Percentiles rank a stretch among this genome's conserved stretches.
These are phyloP conservation scores for Petromus typicus DNA, from an alignment of 2,113 vertebrate genomes.

Conservation along the genomic window DNA sequence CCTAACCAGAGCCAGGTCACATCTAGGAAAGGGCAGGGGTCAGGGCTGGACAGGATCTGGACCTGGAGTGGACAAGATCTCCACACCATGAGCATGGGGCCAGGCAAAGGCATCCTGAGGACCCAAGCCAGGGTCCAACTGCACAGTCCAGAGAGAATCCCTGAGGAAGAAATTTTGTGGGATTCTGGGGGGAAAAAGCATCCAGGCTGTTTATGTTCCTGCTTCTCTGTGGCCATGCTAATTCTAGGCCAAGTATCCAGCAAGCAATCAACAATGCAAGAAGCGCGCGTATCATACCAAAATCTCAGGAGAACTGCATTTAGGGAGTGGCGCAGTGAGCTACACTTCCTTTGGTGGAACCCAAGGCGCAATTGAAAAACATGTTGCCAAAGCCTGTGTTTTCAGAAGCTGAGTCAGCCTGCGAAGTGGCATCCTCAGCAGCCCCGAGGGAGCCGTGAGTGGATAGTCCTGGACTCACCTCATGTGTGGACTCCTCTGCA, in stretches of 20 bases:
- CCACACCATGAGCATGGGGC: background rate
- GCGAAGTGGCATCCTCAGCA: background rate
- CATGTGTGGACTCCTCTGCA: background rate
- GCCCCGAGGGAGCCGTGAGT: background rate
- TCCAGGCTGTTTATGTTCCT: background rate
- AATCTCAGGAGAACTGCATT: background rate
- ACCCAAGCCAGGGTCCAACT: background rate
- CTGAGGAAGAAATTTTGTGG: background rate
- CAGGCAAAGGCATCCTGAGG: background rate
- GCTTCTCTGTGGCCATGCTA: background rate
- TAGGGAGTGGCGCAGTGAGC: background rate
- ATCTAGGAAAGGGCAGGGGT: background rate
- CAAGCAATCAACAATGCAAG: background rate
- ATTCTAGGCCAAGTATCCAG: background rate
- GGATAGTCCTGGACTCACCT: background rate
- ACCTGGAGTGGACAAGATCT: background rate
- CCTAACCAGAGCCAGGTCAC: background rate
- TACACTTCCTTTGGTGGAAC: background rate
- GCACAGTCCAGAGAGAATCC: background rate
- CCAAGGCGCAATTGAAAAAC: background rate
- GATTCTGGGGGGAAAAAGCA: background rate
- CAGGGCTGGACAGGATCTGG: background rate
- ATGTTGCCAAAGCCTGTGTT: accelerated
- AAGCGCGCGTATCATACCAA: background rate
- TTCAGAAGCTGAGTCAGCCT: background rate